Evolutionary conservation across 1,140 invertebrate species (phyloP), one percentile per base, ranked within the genome.

Genomic region (Patella vulgata): DNA sequence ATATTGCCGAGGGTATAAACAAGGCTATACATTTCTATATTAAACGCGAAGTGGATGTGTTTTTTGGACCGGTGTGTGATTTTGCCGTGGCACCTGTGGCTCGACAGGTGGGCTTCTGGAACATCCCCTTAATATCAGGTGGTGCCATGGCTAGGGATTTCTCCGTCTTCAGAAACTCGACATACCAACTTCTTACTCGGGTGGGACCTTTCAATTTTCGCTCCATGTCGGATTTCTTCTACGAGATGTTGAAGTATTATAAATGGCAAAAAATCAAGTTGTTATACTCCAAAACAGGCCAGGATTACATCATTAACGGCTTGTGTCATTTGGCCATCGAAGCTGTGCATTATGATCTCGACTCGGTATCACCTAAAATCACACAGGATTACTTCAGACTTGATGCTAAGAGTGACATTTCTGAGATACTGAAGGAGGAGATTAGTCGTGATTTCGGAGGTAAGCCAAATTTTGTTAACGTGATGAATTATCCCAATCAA

Each of bases 41-140:
- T 23, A 46, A 62, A 5, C 43, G 44, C 19, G 54, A 67, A 21
- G 73, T 73, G 1, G 92, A 96, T 84, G 93, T 91, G 0, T 94
- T 96, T 77, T 88, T 97, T 73, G 95, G 95, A 0, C 91, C 95
- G 1, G 90, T 94, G 1, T 96, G 94, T 83, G 93, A 95, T 72
- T 96, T 95, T 82, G 93, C 93, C 0, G 88, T 96, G 57, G 93
- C 94, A 0, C 94, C 94, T 0, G 92, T 97, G 3, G 91, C 92
- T 1, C 86, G 94, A n/a, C 95, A 96, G 78, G 89, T 92, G 1
- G 33, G 42, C 5, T 89, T 89, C 28, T 97, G 94, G 94, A 75
- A 90, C 6, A 91, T 95, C 19, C 95, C 95, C 0, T 88, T 96
- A 0, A 77, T 97, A 6, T 95, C 94, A 0, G 89, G 92, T 0